Conservation (phyloP, 2,888 invertebrate species). For the Anorthoa munda region DNA sequence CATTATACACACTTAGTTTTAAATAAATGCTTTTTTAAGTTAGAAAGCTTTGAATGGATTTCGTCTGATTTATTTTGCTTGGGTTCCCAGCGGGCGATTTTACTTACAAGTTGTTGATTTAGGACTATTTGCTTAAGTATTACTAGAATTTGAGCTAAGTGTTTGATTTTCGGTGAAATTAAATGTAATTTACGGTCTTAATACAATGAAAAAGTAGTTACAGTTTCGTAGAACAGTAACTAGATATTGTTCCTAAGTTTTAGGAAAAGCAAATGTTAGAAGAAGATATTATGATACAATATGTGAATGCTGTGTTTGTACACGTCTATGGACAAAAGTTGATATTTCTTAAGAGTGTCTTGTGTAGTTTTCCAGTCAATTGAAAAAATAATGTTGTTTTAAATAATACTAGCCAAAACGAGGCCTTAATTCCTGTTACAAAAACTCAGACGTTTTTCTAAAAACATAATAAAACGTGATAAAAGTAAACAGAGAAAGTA, state of each 20-base stretch:
- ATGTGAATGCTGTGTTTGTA: neutral
- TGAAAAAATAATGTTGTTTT: neutral
- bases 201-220: conserved; percentile 1
- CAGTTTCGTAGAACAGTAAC: neutral
- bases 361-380: neutral
- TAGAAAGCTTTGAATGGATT: conserved; percentile 55
- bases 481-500: conserved; percentile 22
- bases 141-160: conserved; percentile 53
- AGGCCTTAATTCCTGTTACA: neutral
- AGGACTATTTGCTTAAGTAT: conserved; percentile 66
- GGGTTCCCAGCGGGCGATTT: conserved; percentile 51
- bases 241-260: conserved; percentile 21
- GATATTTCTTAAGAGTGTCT: neutral
- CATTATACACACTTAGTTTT: conserved; percentile 11
- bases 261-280: conserved; percentile 3
- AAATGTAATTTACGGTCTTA: conserved; percentile 49
- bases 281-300: neutral
- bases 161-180: conserved; percentile 63
- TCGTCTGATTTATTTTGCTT: conserved; percentile 67
- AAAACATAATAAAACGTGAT: conserved; percentile 16
- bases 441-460: neutral
- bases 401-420: neutral
- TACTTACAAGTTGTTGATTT: conserved; percentile 67
- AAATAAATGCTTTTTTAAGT: conserved; percentile 48
- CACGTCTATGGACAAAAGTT: neutral